Percentiles rank a stretch among this genome's conserved stretches.
Evolutionary conservation across 1,140 invertebrate genomes (phyloP).

Genomic region (Diprion similis): DNA sequence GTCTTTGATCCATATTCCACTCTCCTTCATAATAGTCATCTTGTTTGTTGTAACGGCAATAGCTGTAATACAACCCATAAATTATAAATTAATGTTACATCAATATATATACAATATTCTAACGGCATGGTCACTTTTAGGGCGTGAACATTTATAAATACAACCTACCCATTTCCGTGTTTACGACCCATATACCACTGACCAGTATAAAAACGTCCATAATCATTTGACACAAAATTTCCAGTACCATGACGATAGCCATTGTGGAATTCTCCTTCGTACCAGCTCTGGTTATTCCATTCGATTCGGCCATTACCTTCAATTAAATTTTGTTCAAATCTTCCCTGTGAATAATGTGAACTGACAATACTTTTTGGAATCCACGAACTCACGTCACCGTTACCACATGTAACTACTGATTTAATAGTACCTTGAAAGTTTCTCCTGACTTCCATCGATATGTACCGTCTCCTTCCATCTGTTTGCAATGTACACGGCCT

Average conservation of each 20-base stretch:
- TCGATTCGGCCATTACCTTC: conserved; percentile 61
- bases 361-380: too few relatives aligned
- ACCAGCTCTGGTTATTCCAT: conserved; percentile 63
- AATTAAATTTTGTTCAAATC: conserved; percentile 63
- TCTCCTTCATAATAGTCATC: conserved; percentile 51
- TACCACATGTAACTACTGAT: conserved; percentile 17
- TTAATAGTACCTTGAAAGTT: conserved; percentile 55
- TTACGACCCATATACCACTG: conserved; percentile 61
- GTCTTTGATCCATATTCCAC: conserved; percentile 55
- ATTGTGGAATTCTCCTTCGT: conserved; percentile 63
- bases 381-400: conserved; percentile 13
- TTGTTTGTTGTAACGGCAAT: conserved; percentile 31
- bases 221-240: conserved; percentile 58
- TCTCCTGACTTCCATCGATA: conserved; percentile 65
- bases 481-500: conserved; percentile 58
- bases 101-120: neutral
- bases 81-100: conserved; percentile 8
- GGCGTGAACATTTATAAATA: neutral
- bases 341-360: conserved; percentile 51
- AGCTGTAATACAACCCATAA: conserved; percentile 22
- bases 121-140: neutral
- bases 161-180: conserved; percentile 55
- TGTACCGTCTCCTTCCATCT: conserved; percentile 63
- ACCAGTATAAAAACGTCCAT: conserved; percentile 60
- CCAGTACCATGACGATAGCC: conserved; percentile 65